These are phyloP conservation scores for Amiota mariae DNA, from an alignment of 2,888 invertebrate species.

Conservation along the genomic window DNA sequence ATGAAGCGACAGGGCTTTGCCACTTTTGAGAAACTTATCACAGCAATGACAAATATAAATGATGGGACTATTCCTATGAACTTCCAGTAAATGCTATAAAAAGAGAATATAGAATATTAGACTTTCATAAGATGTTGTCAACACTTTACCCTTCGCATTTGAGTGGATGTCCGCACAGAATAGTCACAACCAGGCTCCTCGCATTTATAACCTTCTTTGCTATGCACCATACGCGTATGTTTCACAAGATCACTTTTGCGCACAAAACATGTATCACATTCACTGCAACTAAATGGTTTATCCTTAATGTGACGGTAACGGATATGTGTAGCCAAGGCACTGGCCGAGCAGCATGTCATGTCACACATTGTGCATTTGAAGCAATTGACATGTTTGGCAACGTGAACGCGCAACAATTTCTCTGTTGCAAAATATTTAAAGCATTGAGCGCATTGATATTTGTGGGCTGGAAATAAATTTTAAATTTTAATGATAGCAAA, in stretches of 20 bases:
- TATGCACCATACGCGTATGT: slow-evolving; percentile 74
- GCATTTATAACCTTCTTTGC: slow-evolving; percentile 74
- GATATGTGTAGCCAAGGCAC: slow-evolving; percentile 85
- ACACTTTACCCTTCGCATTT: slow-evolving; percentile 70
- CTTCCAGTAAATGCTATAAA: slow-evolving; percentile 72
- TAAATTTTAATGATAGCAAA: slow-evolving; percentile 78
- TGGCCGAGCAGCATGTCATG: slow-evolving; percentile 89
- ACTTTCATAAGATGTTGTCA: too few relatives aligned
- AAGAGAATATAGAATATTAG: neutral
- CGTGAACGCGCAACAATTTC: slow-evolving; percentile 87
- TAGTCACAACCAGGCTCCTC: slow-evolving; percentile 74
- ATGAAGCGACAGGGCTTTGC: slow-evolving; percentile 81
- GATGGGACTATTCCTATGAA: slow-evolving; percentile 69
- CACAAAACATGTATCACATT: slow-evolving; percentile 79
- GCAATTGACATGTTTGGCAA: slow-evolving; percentile 88
- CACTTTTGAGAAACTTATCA: slow-evolving; percentile 79
- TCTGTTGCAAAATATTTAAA: slow-evolving; percentile 86
- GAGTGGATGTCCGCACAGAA: slow-evolving; percentile 66
- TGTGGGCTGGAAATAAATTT: slow-evolving; percentile 79
- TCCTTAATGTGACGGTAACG: slow-evolving; percentile 82
- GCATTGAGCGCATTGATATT: slow-evolving; percentile 88
- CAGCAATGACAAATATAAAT: slow-evolving; percentile 83
- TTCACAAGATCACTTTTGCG: slow-evolving; percentile 77
- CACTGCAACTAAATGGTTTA: slow-evolving; percentile 80
- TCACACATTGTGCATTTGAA: slow-evolving; percentile 92